Conservation (phyloP, 2,113 vertebrate genomes). For the Caranx melampygus region DNA sequence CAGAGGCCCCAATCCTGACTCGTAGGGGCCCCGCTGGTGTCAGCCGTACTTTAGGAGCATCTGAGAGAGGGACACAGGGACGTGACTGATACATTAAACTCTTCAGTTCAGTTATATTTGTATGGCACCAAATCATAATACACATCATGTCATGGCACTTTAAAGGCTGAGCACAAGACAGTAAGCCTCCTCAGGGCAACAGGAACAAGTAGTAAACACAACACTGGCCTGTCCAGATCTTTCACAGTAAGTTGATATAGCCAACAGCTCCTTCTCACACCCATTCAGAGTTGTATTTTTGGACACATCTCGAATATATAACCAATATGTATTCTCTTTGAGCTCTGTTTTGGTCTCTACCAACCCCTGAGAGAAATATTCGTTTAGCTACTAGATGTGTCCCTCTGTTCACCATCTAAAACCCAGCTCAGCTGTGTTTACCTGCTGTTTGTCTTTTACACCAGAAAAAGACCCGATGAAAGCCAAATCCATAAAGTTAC, state of each 20-base stretch:
- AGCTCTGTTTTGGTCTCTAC: not conserved
- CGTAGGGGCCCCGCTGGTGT: slow-evolving; percentile 86
- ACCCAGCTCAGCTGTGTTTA: no score
- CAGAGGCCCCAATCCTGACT: slow-evolving; percentile 85
- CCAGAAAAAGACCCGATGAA: no score
- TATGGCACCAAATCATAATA: no score
- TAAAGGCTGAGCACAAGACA: no score
- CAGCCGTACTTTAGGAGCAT: slow-evolving; percentile 87
- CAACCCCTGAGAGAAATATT: not conserved
- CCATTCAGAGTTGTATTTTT: not conserved
- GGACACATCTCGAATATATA: not conserved
- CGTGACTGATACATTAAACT: not conserved
- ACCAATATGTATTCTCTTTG: not conserved
- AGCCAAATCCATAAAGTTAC: no score
- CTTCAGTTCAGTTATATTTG: no score
- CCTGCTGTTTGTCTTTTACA: no score
- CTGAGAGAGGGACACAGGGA: slow-evolving; percentile 70
- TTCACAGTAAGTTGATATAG: not conserved
- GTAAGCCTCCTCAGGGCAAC: no score
- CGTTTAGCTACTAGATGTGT: no score
- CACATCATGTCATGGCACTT: no score
- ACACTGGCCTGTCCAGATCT: not conserved
- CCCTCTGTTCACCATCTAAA: no score
- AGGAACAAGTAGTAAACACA: not conserved
- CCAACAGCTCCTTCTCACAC: no score